Evolutionary conservation across 2,888 invertebrate species (phyloP), one percentile per base, ranked within the genome.

Genomic region (Megaustenia siamemsis): DNA sequence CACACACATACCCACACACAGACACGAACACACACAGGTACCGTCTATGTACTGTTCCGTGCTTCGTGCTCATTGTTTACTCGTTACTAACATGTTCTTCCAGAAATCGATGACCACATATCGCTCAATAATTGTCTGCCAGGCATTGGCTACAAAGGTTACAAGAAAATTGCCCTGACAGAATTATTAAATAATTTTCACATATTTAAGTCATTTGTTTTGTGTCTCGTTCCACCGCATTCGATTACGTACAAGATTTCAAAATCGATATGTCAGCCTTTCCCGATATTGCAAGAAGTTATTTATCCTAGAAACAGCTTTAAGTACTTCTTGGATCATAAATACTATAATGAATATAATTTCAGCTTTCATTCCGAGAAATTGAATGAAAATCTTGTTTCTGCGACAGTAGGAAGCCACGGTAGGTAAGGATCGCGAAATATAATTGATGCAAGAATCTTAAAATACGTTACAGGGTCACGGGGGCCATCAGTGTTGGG

Each of bases 181-280:
- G 78, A 78, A 56, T 78, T 78, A 78, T 78, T 60, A 78, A 77
- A 78, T 78, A 78, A 78, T 78, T 78, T 63, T 49, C 78, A 60
- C 43, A 78, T 63, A 35, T 78, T 78, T 63, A 76, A 76, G 76
- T 76, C 76, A 53, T 76, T 75, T 76, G 49, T 76, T 76, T 53
- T 76, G 49, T 76, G 32, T 76, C 56, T n/a, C 76, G 21, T 49
- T 35, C 76, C 32, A 53, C 76, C 49, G 49, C 53, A 53, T 45
- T 32, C 75, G 76, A 76, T 76, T 56, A 76, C 35, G 35, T 49
- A 28, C 35, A 35, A 76, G 56, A 76, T 71, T 71, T 76, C 76
- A 76, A 49, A 76, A 76, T 76, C 76, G 53, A 76, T 76, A 76
- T 76, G 76, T 56, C 76, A 76, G 76, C 76, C 53, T 49, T 56